Base-by-base conservation (phyloP, 2,113 vertebrate species). In the Chaenocephalus aceratus region DNA sequence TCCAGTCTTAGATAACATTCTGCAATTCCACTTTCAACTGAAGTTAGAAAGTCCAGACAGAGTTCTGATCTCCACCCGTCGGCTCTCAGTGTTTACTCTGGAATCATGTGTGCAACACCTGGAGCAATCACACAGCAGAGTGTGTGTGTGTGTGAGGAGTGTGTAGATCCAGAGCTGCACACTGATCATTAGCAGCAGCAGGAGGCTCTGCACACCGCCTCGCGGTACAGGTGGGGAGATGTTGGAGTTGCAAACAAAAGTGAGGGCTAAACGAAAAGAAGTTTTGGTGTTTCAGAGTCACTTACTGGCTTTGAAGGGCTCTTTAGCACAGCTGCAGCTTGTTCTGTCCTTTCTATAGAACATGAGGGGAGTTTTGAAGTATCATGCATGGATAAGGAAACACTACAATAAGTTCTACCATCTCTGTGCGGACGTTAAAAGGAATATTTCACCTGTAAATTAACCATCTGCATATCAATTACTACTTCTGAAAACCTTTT, bases 111-210 rank as follows among this genome's bases (percentile, higher is more conserved):
- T 63, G 54, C 15, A 18, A 75, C 75, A 83, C 75, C 77, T 74
- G 80, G 30, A 84, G 66, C 75, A 79, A 82, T 86, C 70, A 73
- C 44, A 80, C 30, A 72, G 6, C 69, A 48, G 54, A 66, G 60
- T 44, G 21, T 23, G 72, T 83, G 72, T 69, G 49, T 30, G 26
- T 30, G 30, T 30, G 30, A 30, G 13, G 11, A n/a, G 73, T 62
- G n/a, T 54, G 64, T 21, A 12, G 11, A 66, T 58, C 48, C 79
- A 72, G 58, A 67, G 15, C 78, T 41, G 36, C 71, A 52, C 70
- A 49, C 62, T 72, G 72, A 79, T 88, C 79, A 85, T 86, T 81
- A 83, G 64, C 58, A 79, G 59, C 75, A 73, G 77, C 83, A 5
- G 83, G 73, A 59, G 66, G 74, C 84, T 83, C 49, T 7, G 36